phyloP scores from a whole-genome alignment of 2,113 vertebrate genomes.

The Percopsis transmontana region DNA sequence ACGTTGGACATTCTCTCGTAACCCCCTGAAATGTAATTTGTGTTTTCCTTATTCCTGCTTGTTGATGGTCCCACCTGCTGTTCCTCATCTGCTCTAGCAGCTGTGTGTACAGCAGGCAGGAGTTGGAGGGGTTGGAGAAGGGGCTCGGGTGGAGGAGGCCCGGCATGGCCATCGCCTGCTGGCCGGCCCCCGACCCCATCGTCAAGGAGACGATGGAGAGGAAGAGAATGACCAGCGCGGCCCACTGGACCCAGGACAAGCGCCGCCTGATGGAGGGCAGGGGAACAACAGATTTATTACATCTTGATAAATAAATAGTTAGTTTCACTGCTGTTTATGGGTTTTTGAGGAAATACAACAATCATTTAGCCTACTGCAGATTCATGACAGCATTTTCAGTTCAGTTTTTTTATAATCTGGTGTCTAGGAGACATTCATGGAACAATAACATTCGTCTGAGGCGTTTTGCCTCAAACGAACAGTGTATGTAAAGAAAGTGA shows the following conservation, averaged over 20 bases:
- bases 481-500: background rate
- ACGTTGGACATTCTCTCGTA: no score
- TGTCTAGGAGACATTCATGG: no score
- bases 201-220: slow-evolving; percentile 91
- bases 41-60: no score
- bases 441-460: no score
- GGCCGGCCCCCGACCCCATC: slow-evolving; percentile 77
- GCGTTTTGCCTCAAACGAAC: no score
- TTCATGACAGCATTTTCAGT: no score
- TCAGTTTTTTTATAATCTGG: no score
- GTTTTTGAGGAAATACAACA: no score
- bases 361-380: no score
- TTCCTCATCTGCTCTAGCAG: slow-evolving; percentile 71
- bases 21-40: no score
- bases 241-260: slow-evolving; percentile 93
- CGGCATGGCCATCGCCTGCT: slow-evolving; percentile 75
- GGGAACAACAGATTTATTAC: background rate
- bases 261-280: slow-evolving; percentile 77
- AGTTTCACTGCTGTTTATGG: no score
- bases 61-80: slow-evolving; percentile 56
- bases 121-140: slow-evolving; percentile 84
- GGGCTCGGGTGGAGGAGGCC: slow-evolving; percentile 81
- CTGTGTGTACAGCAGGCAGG: slow-evolving; percentile 81
- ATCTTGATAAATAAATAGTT: background rate
- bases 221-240: slow-evolving; percentile 90